Base-by-base conservation (phyloP, 1,140 invertebrate species). In the Drosophila sp. region DNA sequence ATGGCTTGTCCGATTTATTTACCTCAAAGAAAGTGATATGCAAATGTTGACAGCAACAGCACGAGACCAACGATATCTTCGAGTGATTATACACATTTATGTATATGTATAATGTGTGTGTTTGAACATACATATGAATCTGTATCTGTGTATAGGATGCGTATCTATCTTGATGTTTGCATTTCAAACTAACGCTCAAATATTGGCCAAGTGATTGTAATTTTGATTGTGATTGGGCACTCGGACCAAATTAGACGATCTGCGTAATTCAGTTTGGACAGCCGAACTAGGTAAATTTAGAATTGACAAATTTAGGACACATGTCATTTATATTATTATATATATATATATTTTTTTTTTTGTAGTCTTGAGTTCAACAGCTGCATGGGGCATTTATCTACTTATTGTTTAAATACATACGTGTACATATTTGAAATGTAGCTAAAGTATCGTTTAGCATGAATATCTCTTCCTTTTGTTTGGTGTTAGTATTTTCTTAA, bases 11-110 rank as follows among this genome's bases (percentile, higher is more conserved):
- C 14, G 14, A 48, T 11, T 34, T 50, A 40, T 27, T 76, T 84
- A 66, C 64, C 65, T 48, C 80, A 81, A 78, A 65, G 78, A 84
- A 87, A 84, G 78, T 84, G 80, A 80, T 84, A 75, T 74, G 73
- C 78, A 84, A 84, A 84, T 84, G 82, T 84, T 84, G 77, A 83
- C 77, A 70, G 21, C 66, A 63, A 48, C 74, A 79, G 72, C 78
- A 80, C 72, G 78, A 76, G 78, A 83, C 80, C 71, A 72, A 34
- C 34, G 46, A 62, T 57, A 57, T 14, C 36, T 57, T 14, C 29
- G 4, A 41, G 11, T 29, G 38, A 21, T 51, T 21, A 21, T 21
- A 21, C 21, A 21, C 4, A 21, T n/a, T n/a, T n/a, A 14, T 46
- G 57, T 43, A 36, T 27, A 5, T 27, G 25, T 5, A 27, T 27